Evolutionary conservation across 2,113 vertebrate species (phyloP).

Genomic region (Xyrauchen texanus): DNA sequence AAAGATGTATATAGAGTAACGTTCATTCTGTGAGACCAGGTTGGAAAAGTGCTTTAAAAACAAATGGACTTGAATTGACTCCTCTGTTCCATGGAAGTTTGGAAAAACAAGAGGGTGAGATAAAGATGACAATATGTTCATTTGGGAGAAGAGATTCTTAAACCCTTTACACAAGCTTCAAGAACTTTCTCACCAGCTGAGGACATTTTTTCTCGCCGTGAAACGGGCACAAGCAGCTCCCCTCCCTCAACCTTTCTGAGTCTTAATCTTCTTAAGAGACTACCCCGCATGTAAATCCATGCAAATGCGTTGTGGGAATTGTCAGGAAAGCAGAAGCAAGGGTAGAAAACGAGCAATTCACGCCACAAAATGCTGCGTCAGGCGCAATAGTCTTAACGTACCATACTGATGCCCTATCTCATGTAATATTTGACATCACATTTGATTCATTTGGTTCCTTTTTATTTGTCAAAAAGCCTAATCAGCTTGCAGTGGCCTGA

Average conservation of each 20-base stretch:
- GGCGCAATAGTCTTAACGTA: constrained; percentile 23
- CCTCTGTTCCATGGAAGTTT: no score
- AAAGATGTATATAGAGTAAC: no score
- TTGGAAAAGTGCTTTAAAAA: no score
- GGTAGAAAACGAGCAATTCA: not conserved
- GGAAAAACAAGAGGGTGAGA: no score
- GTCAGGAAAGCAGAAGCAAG: not conserved
- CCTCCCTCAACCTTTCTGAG: not conserved
- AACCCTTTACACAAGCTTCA: no score
- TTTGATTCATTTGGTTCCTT: constrained; percentile 29
- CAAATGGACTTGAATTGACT: no score
- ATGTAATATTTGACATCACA: constrained; percentile 28
- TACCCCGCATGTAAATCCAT: constrained; percentile 20
- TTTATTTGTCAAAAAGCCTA: not conserved
- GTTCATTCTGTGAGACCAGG: no score
- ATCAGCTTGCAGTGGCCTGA: constrained; percentile 43
- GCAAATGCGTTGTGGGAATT: constrained; percentile 1
- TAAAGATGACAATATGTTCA: no score
- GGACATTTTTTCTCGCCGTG: no score
- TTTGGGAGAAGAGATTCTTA: no score
- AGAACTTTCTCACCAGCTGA: no score
- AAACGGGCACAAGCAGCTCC: not conserved
- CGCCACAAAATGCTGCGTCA: constrained; percentile 8
- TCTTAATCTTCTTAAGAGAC: constrained; percentile 23
- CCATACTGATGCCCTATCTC: not conserved